phyloP scores from a whole-genome alignment of 1,140 invertebrate genomes.

The Psix sp. region DNA sequence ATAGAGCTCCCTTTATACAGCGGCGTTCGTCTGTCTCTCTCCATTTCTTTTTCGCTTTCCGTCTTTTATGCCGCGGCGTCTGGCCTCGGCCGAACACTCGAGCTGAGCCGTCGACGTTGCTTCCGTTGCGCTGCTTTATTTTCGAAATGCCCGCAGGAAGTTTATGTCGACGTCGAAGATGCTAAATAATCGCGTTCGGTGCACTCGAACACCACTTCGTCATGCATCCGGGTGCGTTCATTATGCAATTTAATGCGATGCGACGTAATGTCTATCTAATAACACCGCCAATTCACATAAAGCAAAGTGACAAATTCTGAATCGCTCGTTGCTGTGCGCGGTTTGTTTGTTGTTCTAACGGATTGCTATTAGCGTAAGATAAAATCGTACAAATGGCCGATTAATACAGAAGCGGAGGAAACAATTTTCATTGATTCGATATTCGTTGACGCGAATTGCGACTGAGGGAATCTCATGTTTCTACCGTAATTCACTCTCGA shows the following conservation, averaged over 20 bases:
- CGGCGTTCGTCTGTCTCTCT: conserved; percentile 4
- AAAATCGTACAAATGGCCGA: conserved; percentile 20
- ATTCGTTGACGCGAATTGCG: conserved; percentile 9
- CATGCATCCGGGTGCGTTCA: no score
- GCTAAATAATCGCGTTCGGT: conserved; percentile 16
- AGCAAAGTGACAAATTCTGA: conserved; percentile 31
- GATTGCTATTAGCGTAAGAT: conserved; percentile 24
- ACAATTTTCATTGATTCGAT: conserved; percentile 15
- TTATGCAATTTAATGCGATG: no score
- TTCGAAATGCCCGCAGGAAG: conserved; percentile 20
- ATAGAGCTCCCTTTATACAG: conserved; percentile 41
- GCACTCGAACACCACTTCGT: not conserved
- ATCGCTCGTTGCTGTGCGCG: not conserved
- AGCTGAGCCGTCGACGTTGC: no score
- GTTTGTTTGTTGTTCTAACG: conserved; percentile 36
- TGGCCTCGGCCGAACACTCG: conserved; percentile 13
- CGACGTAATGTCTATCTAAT: conserved; percentile 26
- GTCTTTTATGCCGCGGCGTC: conserved; percentile 15
- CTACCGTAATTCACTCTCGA: not conserved
- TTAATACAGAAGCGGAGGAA: conserved; percentile 29
- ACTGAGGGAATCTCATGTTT: not conserved
- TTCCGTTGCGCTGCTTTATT: conserved; percentile 22
- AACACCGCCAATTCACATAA: conserved; percentile 12
- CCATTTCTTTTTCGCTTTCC: conserved; percentile 1
- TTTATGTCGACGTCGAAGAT: conserved; percentile 29